Evolutionary conservation across 2,797 vertebrate species (phyloP).

Genomic region (Agapornis canus): DNA sequence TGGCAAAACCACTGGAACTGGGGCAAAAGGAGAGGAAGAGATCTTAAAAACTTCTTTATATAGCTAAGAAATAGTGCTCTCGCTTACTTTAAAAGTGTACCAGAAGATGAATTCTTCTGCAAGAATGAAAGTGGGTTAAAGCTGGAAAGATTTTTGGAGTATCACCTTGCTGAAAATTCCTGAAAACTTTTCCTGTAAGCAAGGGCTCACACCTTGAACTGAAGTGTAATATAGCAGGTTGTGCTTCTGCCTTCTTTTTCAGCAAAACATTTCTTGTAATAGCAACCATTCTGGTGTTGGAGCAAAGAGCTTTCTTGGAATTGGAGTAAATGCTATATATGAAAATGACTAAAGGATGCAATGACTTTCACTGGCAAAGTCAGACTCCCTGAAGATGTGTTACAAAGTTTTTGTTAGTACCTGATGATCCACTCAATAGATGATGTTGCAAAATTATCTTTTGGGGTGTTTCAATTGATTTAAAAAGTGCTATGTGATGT

Average conservation of each 20-base stretch:
- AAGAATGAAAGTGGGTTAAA: background rate
- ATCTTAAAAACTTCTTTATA: background rate
- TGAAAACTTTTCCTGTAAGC: rapidly evolving
- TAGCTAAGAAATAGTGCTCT: background rate
- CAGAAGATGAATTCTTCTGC: background rate
- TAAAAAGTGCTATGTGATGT: background rate
- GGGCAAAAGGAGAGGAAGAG: background rate
- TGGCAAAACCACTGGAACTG: background rate
- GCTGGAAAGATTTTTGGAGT: background rate
- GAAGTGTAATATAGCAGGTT: background rate
- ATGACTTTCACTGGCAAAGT: background rate
- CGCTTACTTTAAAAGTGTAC: background rate
- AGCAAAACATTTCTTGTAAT: background rate
- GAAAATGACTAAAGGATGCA: background rate
- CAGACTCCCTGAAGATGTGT: background rate
- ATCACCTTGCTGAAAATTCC: background rate
- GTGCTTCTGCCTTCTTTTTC: background rate
- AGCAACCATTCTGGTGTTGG: background rate
- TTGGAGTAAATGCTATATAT: background rate
- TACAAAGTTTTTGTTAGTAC: background rate
- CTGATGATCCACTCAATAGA: background rate
- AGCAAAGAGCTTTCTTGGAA: background rate
- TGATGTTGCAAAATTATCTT: background rate
- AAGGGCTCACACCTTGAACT: background rate
- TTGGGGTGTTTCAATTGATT: background rate